phyloP scores from a whole-genome alignment of 64 coral and sea anemone species.

The Actinia equina region DNA sequence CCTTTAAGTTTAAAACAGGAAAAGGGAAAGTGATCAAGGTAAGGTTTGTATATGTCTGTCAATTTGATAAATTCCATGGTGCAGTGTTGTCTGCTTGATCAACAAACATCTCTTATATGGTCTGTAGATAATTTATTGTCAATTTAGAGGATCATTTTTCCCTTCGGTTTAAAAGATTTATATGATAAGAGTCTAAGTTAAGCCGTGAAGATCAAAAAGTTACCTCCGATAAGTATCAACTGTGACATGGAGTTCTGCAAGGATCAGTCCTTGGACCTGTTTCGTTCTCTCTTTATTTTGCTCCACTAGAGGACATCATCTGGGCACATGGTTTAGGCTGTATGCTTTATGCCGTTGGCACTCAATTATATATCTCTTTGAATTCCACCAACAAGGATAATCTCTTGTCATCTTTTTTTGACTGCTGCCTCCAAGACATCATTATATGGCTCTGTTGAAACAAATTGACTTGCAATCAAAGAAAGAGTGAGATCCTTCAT shows the following conservation, averaged over 20 bases:
- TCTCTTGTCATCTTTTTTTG: too few relatives aligned
- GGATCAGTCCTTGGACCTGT: conserved; percentile 16
- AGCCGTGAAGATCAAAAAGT: neutral
- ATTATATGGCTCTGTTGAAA: neutral
- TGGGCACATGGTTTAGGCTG: neutral
- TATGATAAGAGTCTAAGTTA: neutral
- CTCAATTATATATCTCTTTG: neutral
- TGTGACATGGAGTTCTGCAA: neutral
- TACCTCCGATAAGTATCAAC: neutral
- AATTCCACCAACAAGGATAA: neutral
- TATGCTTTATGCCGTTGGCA: neutral
- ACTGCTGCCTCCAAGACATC: too few relatives aligned
- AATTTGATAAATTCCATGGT: too few relatives aligned
- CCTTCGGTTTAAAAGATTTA: too few relatives aligned
- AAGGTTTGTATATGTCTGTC: neutral
- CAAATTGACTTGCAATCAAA: neutral
- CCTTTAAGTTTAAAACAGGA: conserved; percentile 91
- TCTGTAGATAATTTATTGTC: too few relatives aligned
- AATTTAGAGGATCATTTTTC: too few relatives aligned
- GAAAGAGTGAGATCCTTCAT: neutral
- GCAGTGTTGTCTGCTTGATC: too few relatives aligned
- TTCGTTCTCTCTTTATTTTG: neutral
- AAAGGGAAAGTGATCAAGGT: conserved; percentile 99
- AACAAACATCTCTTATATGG: too few relatives aligned
- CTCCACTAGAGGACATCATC: neutral